Base-by-base conservation (phyloP, 2,113 vertebrate species). In the Coturnix japonica region DNA sequence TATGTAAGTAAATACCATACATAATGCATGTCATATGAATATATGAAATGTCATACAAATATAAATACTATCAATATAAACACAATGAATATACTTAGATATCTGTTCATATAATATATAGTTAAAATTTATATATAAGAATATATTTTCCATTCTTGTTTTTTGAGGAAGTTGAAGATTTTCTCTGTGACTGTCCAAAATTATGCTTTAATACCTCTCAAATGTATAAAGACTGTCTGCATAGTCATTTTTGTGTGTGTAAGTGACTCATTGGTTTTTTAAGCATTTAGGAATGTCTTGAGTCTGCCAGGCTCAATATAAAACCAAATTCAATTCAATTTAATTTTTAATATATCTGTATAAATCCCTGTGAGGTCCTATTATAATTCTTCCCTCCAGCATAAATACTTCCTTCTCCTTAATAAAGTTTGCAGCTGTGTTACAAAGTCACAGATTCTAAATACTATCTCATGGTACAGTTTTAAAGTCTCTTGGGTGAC, bases 321-420 rank as follows among this genome's bases (percentile, higher is more conserved):
- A 92, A 85, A 74, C 35, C 39, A 94, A 95, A 96, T 95, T 93
- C 46, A 91, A 72, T 80, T 89, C 22, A 60, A 46, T 95, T 96
- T 89, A 85, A 51, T 85, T 89, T 92, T 95, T 89, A 81, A 81
- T 95, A 59, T 84, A 93, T 95, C 83, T 83, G 13, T 74, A 88
- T 91, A 90, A 95, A 96, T 95, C 64, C 69, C 87, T 93, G 11
- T 88, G 72, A 75, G 39, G 75, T 95, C 54, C 59, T 94, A 65
- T 82, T 94, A 66, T 84, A 94, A 90, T 94, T 93, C 65, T 94
- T 91, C 79, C 87, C 61, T 94, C 28, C 41, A 85, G 92, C 86
- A 91, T 47, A 96, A 97, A 95, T 85, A 95, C 78, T 93, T 83
- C 60, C 21, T 86, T 39, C 71, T 69, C 30, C 64, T 89, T 92